Percentiles rank a stretch among this genome's conserved stretches.
These are phyloP conservation scores for Centruroides sculpturatus DNA, from an alignment of 1,140 invertebrate species.

Conservation along the genomic window DNA sequence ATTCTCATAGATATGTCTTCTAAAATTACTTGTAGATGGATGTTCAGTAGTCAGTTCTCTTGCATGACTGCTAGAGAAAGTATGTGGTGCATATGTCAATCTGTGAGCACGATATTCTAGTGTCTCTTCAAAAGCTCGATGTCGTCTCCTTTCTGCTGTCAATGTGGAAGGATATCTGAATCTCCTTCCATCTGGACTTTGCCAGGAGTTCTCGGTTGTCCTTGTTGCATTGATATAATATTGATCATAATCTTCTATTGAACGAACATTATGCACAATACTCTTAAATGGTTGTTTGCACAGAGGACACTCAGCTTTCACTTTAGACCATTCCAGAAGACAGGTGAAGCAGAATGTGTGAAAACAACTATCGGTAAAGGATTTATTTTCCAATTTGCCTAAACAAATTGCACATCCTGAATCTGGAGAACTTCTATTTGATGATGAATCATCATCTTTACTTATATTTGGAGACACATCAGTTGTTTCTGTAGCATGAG, in stretches of 20 bases:
- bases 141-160: constrained; percentile 37
- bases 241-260: constrained; percentile 72
- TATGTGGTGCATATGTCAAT: constrained; percentile 8
- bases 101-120: not conserved
- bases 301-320: constrained; percentile 83
- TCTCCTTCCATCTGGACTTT: constrained; percentile 1
- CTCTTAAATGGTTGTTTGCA: constrained; percentile 82
- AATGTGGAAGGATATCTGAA: constrained; percentile 33
- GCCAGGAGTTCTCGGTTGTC: constrained; percentile 5
- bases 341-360: constrained; percentile 91
- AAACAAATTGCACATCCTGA: constrained; percentile 74
- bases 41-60: constrained; percentile 10
- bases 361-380: constrained; percentile 77
- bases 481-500: no score
- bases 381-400: constrained; percentile 67
- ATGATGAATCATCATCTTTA: not conserved
- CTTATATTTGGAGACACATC: not conserved
- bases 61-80: constrained; percentile 8
- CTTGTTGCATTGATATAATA: constrained; percentile 42
- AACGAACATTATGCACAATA: constrained; percentile 82
- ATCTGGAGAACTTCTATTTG: constrained; percentile 24
- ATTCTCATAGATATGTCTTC: constrained; percentile 57
- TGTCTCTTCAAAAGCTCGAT: constrained; percentile 28
- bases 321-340: constrained; percentile 84
- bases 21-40: constrained; percentile 30